These are phyloP conservation scores for Hippasteria phrygiana DNA, from an alignment of 53 echinoderm and acorn worm species.

Conservation along the genomic window DNA sequence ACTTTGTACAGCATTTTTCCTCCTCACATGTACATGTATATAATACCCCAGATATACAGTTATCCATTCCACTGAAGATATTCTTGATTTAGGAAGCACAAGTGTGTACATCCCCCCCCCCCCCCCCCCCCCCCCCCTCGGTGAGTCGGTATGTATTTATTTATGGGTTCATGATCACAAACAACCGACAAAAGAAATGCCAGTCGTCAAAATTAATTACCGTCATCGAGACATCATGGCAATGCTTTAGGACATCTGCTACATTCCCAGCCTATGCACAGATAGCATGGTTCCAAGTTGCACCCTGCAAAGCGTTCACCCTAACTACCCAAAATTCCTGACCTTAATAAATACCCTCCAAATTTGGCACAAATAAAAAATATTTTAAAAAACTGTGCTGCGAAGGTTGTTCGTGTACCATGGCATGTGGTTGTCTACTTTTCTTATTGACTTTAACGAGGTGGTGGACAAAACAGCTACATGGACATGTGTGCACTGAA, in stretches of 20 bases:
- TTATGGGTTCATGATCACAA: neutral
- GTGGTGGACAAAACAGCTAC: neutral
- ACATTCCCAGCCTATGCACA: neutral
- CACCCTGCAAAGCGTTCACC: neutral
- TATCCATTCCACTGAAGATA: too few relatives aligned
- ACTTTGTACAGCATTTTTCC: too few relatives aligned
- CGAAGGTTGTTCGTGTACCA: neutral
- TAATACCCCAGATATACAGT: too few relatives aligned
- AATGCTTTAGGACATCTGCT: neutral
- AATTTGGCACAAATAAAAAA: conserved; percentile 24
- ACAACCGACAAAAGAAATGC: neutral
- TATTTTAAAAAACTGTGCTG: neutral
- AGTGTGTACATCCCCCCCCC: too few relatives aligned
- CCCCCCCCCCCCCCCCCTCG: neutral
- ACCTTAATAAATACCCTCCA: conserved; percentile 31
- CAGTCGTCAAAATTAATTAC: conserved; percentile 10
- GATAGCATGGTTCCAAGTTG: neutral
- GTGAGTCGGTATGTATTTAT: too few relatives aligned
- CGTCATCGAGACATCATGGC: neutral
- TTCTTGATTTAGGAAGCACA: too few relatives aligned
- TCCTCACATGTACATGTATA: too few relatives aligned
- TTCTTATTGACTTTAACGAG: neutral
- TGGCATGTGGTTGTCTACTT: neutral
- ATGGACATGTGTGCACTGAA: too few relatives aligned
- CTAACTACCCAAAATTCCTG: conserved; percentile 3